These are phyloP conservation scores for Diachrysia chrysitis DNA, from an alignment of 2,888 invertebrate species.

Conservation along the genomic window DNA sequence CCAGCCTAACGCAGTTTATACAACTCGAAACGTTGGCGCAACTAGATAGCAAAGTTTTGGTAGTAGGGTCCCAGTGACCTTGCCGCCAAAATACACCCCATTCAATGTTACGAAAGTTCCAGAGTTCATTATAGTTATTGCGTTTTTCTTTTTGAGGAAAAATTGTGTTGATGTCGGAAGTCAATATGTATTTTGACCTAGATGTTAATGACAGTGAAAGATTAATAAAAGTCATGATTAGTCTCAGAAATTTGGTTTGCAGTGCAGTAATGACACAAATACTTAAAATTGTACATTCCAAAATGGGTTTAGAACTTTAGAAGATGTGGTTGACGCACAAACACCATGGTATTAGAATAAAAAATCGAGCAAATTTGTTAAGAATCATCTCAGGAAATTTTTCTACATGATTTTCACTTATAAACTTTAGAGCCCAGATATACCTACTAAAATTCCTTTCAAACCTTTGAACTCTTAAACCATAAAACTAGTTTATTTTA, in stretches of 20 bases:
- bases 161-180: background rate
- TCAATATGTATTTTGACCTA: constrained; percentile 2
- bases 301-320: too few relatives aligned
- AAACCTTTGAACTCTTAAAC: background rate
- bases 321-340: too few relatives aligned
- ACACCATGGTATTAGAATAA: too few relatives aligned
- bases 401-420: too few relatives aligned
- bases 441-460: background rate
- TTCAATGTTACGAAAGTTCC: constrained; percentile 26
- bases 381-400: too few relatives aligned
- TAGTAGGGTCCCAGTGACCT: constrained; percentile 34
- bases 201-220: background rate
- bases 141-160: constrained; percentile 17
- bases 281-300: too few relatives aligned
- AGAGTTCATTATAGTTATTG: constrained; percentile 29
- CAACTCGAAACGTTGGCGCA: constrained; percentile 34
- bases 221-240: background rate
- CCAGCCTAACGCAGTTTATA: constrained; percentile 29
- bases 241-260: too few relatives aligned
- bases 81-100: constrained; percentile 38
- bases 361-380: too few relatives aligned
- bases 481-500: background rate
- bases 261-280: too few relatives aligned
- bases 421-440: too few relatives aligned
- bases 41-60: constrained; percentile 42